These are phyloP conservation scores for Scaptomyza polygonia DNA, from an alignment of 2,888 invertebrate species.

Conservation along the genomic window DNA sequence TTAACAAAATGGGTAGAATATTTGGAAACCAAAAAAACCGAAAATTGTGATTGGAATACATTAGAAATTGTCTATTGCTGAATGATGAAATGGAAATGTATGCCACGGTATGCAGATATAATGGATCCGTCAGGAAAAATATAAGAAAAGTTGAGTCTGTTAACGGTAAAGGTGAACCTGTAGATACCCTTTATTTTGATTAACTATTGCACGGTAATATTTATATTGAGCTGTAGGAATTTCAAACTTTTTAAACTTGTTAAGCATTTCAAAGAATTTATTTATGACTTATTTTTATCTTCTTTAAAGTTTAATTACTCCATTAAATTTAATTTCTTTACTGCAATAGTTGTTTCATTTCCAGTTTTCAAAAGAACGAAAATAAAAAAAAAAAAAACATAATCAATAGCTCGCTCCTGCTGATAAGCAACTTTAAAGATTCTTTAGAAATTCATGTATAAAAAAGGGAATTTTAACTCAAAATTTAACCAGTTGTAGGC, in stretches of 20 bases:
- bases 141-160: neutral
- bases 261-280: no score
- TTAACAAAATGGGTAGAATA: constrained; percentile 49
- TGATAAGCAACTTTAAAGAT: constrained; percentile 40
- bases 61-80: constrained; percentile 54
- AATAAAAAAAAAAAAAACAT: no score
- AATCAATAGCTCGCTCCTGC: no score
- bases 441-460: constrained; percentile 43
- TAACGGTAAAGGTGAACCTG: neutral
- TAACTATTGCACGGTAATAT: no score
- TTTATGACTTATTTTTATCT: no score
- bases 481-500: constrained; percentile 4
- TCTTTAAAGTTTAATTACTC: no score
- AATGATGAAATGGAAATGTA: constrained; percentile 28
- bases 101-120: constrained; percentile 14
- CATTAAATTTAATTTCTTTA: no score
- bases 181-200: neutral
- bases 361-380: no score
- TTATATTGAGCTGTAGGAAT: no score
- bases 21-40: constrained; percentile 34
- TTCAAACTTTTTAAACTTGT: no score
- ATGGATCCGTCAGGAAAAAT: constrained; percentile 14
- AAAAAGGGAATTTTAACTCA: constrained; percentile 50
- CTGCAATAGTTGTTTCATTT: no score
- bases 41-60: constrained; percentile 62